These are phyloP conservation scores for Sphinx pinastri DNA, from an alignment of 2,888 invertebrate species.

Conservation along the genomic window DNA sequence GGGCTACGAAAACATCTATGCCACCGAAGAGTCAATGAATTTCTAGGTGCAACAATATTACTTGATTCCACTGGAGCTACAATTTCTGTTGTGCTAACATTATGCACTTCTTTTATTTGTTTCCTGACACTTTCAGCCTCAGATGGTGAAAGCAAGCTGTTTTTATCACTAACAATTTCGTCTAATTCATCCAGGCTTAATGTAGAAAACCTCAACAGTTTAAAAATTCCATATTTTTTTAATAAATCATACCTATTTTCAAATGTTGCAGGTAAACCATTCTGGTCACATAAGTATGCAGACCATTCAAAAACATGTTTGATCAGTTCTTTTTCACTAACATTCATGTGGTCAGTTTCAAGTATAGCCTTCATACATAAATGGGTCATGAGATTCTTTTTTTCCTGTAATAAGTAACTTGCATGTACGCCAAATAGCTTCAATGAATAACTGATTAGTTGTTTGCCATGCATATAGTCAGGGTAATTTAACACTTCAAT, in stretches of 20 bases:
- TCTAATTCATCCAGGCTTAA: slow-evolving; percentile 67
- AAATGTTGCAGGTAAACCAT: slow-evolving; percentile 61
- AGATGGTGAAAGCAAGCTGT: slow-evolving; percentile 63
- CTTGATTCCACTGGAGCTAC: slow-evolving; percentile 37
- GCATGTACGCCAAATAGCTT: slow-evolving; percentile 83
- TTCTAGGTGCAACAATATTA: slow-evolving; percentile 50
- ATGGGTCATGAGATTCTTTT: slow-evolving; percentile 75
- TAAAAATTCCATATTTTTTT: slow-evolving; percentile 68
- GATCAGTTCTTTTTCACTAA: slow-evolving; percentile 80
- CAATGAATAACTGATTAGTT: slow-evolving; percentile 78
- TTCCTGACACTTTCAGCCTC: slow-evolving; percentile 56
- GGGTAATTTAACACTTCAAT: slow-evolving; percentile 85
- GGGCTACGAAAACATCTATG: slow-evolving; percentile 70
- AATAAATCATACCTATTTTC: slow-evolving; percentile 74
- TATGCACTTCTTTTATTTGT: slow-evolving; percentile 43
- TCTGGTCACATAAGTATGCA: slow-evolving; percentile 74
- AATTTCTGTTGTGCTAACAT: slow-evolving; percentile 39
- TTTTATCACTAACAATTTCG: slow-evolving; percentile 58
- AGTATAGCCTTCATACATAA: slow-evolving; percentile 79
- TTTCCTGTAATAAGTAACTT: slow-evolving; percentile 77
- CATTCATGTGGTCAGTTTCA: slow-evolving; percentile 77
- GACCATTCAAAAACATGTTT: slow-evolving; percentile 83
- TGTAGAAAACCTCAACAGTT: slow-evolving; percentile 73
- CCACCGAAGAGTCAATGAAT: slow-evolving; percentile 66
- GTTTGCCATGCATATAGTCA: slow-evolving; percentile 82